A percentile compares a stretch with the other conserved stretches of the same genome.
Conservation (phyloP, 2,113 vertebrate genomes). For the Hemichromis elongatus region DNA sequence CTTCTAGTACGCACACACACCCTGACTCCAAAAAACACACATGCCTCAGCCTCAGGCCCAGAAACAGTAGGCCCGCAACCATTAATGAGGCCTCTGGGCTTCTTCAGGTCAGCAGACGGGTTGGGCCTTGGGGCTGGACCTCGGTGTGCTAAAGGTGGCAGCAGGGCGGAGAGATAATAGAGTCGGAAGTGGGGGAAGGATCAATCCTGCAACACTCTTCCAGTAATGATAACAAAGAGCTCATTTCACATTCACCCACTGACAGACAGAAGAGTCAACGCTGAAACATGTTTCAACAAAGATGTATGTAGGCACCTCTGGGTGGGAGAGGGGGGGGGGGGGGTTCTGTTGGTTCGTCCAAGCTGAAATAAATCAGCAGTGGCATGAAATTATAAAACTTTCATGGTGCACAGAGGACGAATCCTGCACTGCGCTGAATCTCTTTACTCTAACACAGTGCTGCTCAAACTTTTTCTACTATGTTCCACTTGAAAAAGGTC, state of each 20-base stretch:
- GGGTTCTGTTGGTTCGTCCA: neutral
- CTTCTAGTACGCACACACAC: constrained; percentile 24
- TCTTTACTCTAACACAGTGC: neutral
- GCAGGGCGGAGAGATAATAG: neutral
- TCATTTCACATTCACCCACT: neutral
- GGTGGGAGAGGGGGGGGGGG: neutral
- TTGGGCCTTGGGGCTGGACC: neutral
- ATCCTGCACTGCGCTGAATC: neutral
- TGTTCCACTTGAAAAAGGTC: neutral
- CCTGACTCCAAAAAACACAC: constrained; percentile 23
- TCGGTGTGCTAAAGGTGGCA: neutral
- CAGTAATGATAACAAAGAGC: neutral
- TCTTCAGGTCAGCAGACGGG: neutral
- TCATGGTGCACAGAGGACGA: neutral
- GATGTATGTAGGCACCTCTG: neutral
- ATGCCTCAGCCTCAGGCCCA: constrained; percentile 10
- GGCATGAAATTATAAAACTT: neutral
- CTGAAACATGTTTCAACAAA: neutral
- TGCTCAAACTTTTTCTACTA: neutral
- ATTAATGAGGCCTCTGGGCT: constrained; percentile 37
- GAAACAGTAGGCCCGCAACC: neutral
- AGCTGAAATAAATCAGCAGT: neutral
- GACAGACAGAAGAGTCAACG: neutral
- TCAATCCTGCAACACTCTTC: neutral
- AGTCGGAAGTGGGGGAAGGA: neutral